Conservation (phyloP, 2,113 vertebrate genomes). For the Microcebus griseorufus region DNA sequence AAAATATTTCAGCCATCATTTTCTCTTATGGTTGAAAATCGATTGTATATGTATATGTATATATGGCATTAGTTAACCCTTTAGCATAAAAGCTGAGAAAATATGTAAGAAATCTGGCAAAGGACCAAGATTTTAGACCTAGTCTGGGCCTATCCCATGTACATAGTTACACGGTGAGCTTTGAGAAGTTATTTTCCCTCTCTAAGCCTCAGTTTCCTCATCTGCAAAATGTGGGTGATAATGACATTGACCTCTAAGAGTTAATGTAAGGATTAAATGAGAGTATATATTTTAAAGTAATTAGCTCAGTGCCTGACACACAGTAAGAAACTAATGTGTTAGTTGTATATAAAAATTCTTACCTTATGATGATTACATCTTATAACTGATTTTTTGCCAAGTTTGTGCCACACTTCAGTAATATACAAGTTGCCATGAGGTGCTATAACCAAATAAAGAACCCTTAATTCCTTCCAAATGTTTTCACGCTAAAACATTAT, state of each 20-base stretch:
- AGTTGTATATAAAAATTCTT: neutral
- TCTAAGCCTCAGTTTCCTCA: neutral
- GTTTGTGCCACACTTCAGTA: neutral
- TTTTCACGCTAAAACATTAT: conserved; percentile 31
- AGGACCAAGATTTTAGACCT: conserved; percentile 3
- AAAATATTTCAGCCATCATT: conserved; percentile 3
- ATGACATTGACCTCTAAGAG: neutral
- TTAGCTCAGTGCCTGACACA: neutral
- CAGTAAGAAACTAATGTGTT: neutral
- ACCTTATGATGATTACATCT: neutral
- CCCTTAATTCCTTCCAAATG: neutral
- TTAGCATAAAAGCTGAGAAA: conserved; percentile 3
- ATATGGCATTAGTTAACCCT: neutral
- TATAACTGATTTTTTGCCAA: neutral
- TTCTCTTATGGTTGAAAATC: neutral
- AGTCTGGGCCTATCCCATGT: neutral
- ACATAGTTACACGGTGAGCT: neutral
- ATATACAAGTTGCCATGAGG: neutral
- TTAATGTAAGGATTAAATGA: neutral
- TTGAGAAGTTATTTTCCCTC: neutral
- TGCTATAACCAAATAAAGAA: conserved; percentile 7
- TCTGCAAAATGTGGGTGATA: neutral
- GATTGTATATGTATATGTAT: neutral
- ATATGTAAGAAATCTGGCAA: conserved; percentile 10
- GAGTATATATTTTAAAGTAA: neutral